Percentiles rank a stretch among this genome's conserved stretches.
Conservation (phyloP, 1,140 invertebrate species). For the Drosophila funebris region DNA sequence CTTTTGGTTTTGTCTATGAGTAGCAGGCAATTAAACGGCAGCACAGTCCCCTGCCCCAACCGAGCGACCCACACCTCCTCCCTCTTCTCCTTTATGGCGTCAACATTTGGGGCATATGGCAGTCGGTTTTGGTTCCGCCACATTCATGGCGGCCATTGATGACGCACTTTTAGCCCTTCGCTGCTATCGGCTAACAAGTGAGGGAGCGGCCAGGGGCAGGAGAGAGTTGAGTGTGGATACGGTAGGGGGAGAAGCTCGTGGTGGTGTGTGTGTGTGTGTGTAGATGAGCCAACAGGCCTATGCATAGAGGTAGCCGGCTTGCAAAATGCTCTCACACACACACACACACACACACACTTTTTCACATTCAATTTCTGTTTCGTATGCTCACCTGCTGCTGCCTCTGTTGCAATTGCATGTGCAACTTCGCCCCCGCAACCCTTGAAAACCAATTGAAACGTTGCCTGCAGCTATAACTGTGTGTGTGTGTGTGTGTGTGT, state of each 20-base stretch:
- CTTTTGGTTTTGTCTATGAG: slow-evolving; percentile 15
- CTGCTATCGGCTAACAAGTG: slow-evolving; percentile 60
- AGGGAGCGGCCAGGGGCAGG: neutral
- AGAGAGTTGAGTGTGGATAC: neutral
- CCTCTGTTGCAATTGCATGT: slow-evolving; percentile 9
- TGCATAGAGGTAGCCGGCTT: slow-evolving; percentile 42
- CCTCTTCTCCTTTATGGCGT: neutral
- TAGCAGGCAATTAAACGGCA: slow-evolving; percentile 65
- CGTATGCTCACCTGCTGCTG: slow-evolving; percentile 72
- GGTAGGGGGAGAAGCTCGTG: neutral
- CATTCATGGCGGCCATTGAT: slow-evolving; percentile 78
- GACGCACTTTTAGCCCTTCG: slow-evolving; percentile 82
- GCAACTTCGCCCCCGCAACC: slow-evolving; percentile 26
- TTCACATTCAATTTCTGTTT: slow-evolving; percentile 55
- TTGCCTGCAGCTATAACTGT: slow-evolving; percentile 56
- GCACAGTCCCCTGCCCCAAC: slow-evolving; percentile 16
- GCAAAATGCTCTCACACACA: slow-evolving; percentile 11
- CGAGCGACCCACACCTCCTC: neutral
- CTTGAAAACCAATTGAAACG: slow-evolving; percentile 71
- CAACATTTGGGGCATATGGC: slow-evolving; percentile 29
- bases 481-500: slow-evolving; percentile 13
- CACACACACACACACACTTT: slow-evolving; percentile 1
- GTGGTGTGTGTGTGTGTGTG: slow-evolving; percentile 1
- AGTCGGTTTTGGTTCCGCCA: slow-evolving; percentile 52
- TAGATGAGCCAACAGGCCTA: slow-evolving; percentile 21